Percentiles rank a stretch among this genome's conserved stretches.
phyloP scores from a whole-genome alignment of 2,888 invertebrate genomes.

The Acrocyrtus sp. region DNA sequence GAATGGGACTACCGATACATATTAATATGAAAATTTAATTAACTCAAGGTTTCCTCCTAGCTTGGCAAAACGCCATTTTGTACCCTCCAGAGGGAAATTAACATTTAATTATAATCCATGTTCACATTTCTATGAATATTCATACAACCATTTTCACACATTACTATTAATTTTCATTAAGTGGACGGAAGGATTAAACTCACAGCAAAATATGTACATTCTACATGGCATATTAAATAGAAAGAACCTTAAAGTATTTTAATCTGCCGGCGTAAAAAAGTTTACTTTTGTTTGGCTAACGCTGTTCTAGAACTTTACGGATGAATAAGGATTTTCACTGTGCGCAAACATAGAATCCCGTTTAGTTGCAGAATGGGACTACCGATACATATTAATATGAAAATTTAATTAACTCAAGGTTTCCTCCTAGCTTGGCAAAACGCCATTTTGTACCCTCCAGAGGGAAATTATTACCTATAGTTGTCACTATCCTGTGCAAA shows the following conservation, averaged over 20 bases:
- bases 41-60: constrained; percentile 41
- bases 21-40: constrained; percentile 56
- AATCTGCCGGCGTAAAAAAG: too few species aligned
- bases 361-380: constrained; percentile 6
- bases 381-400: constrained; percentile 46
- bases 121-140: constrained; percentile 3
- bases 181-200: background rate
- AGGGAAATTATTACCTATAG: constrained; percentile 39
- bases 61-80: constrained; percentile 43
- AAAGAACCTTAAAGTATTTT: too few species aligned
- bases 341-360: too few species aligned
- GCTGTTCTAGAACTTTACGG: too few species aligned
- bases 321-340: too few species aligned
- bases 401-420: constrained; percentile 53
- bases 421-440: constrained; percentile 36
- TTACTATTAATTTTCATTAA: constrained; percentile 26
- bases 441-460: constrained; percentile 41
- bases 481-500: background rate
- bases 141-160: background rate
- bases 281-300: too few species aligned
- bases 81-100: constrained; percentile 42
- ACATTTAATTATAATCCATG: background rate
- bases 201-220: background rate
- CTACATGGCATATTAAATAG: too few species aligned
- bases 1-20: constrained; percentile 19